Percentiles rank a stretch among this genome's conserved stretches.
These are phyloP conservation scores for Copsychus sechellarum DNA, from an alignment of 2,113 vertebrate genomes.

Conservation along the genomic window DNA sequence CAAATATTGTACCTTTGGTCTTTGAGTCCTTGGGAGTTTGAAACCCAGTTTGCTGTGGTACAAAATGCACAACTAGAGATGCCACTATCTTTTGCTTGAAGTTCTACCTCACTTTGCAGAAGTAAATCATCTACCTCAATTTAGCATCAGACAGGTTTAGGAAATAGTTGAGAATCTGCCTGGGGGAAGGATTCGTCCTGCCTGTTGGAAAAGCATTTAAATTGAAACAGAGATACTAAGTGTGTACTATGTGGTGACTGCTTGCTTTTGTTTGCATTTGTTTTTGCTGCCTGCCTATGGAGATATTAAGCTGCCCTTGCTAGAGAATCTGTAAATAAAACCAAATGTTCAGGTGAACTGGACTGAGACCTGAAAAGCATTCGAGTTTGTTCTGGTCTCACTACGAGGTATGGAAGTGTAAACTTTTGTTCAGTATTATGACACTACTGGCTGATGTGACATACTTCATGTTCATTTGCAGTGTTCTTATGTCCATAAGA, in stretches of 20 bases:
- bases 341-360: slow-evolving; percentile 40
- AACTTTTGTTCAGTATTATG: slow-evolving; percentile 72
- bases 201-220: slow-evolving; percentile 11
- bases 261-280: slow-evolving; percentile 4
- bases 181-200: slow-evolving; percentile 19
- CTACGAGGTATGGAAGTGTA: neutral
- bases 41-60: slow-evolving; percentile 55
- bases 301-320: slow-evolving; percentile 16
- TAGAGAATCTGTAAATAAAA: slow-evolving; percentile 55
- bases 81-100: slow-evolving; percentile 53
- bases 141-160: slow-evolving; percentile 44
- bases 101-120: slow-evolving; percentile 75
- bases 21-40: slow-evolving; percentile 30
- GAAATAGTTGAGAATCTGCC: slow-evolving; percentile 35
- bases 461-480: slow-evolving; percentile 53
- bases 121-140: slow-evolving; percentile 74
- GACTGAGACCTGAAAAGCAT: neutral
- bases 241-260: neutral
- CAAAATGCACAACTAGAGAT: slow-evolving; percentile 56
- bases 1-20: slow-evolving; percentile 31
- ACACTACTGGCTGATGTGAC: slow-evolving; percentile 30
- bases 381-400: neutral
- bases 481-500: slow-evolving; percentile 74
- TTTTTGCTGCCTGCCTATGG: slow-evolving; percentile 43
- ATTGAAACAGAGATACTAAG: neutral